These are phyloP conservation scores for Galeruca laticollis DNA, from an alignment of 2,888 invertebrate species.

Conservation along the genomic window DNA sequence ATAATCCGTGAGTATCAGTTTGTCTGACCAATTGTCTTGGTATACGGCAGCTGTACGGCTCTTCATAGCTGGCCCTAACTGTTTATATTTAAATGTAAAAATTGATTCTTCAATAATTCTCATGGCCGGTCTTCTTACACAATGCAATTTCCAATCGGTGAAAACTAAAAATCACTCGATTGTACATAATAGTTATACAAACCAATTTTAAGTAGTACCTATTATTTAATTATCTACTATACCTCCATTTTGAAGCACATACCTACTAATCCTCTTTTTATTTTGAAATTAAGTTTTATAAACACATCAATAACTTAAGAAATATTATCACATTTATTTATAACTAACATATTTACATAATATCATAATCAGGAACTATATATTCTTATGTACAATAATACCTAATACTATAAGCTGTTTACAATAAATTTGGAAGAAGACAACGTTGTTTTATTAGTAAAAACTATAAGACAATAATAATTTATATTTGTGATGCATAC, in stretches of 20 bases:
- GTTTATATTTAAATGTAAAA: too few relatives aligned
- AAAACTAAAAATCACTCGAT: too few relatives aligned
- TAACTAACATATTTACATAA: constrained; percentile 45
- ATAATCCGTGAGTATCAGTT: too few relatives aligned
- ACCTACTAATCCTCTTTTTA: background rate
- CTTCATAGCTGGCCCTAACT: too few relatives aligned
- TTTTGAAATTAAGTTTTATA: constrained; percentile 30
- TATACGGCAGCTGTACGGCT: too few relatives aligned
- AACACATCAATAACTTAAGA: constrained; percentile 55
- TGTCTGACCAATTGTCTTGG: too few relatives aligned
- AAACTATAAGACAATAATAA: background rate
- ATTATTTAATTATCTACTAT: too few relatives aligned
- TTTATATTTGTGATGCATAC: background rate
- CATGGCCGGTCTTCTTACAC: too few relatives aligned
- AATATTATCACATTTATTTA: constrained; percentile 61
- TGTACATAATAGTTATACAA: too few relatives aligned
- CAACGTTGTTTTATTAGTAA: background rate
- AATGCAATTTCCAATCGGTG: too few relatives aligned
- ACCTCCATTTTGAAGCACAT: background rate
- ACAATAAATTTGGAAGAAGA: constrained; percentile 24
- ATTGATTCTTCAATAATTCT: too few relatives aligned
- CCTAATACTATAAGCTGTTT: constrained; percentile 6
- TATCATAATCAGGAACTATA: constrained; percentile 54
- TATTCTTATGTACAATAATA: constrained; percentile 45
- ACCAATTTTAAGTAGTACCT: too few relatives aligned